Conservation (phyloP, 1,140 invertebrate genomes). For the Bicyclus anynana region DNA sequence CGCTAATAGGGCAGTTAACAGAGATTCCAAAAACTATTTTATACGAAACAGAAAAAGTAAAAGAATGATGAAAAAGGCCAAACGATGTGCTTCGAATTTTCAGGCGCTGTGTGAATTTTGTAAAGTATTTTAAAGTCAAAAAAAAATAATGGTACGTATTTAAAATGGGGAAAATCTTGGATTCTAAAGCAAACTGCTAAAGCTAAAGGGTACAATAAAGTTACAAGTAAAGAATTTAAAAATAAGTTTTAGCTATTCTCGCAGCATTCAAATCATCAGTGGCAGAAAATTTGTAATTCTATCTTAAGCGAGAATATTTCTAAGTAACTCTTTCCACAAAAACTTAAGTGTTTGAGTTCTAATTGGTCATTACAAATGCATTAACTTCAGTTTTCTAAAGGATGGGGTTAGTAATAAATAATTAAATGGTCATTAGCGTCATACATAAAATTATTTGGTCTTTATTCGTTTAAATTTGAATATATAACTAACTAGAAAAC, state of each 20-base stretch:
- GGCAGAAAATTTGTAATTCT: background rate
- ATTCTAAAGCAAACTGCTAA: background rate
- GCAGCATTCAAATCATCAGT: background rate
- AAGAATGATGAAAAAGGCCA: conserved; percentile 7
- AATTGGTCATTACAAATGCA: too few species aligned
- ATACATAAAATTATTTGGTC: too few species aligned
- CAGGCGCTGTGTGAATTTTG: conserved; percentile 1
- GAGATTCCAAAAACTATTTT: conserved; percentile 32
- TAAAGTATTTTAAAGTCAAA: background rate
- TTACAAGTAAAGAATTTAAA: background rate
- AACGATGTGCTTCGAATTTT: conserved; percentile 2
- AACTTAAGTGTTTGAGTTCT: too few species aligned
- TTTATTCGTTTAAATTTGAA: too few species aligned
- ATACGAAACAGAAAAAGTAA: conserved; percentile 28
- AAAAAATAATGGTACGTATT: background rate
- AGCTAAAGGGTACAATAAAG: background rate
- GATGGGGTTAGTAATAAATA: too few species aligned
- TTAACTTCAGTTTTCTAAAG: too few species aligned
- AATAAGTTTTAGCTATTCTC: background rate
- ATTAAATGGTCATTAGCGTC: too few species aligned
- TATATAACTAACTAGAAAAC: too few species aligned
- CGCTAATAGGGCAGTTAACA: conserved; percentile 39
- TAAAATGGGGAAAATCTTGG: background rate
- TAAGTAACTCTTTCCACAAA: too few species aligned
- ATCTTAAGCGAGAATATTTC: too few species aligned